Percentiles rank a stretch among this genome's conserved stretches.
Conservation (phyloP, 2,888 invertebrate species). For the Heteropelma amictum region DNA sequence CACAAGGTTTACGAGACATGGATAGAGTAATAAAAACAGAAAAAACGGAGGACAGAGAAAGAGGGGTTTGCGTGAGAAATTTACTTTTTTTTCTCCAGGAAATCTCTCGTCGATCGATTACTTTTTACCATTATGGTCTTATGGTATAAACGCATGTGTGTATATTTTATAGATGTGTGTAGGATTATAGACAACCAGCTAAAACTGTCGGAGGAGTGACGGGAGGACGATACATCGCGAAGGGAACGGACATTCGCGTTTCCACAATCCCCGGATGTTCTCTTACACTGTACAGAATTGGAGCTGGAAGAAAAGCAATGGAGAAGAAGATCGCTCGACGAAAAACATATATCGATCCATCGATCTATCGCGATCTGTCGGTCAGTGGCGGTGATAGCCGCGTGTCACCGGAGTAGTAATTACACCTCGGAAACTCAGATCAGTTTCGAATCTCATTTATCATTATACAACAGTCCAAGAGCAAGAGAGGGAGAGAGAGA, state of each 20-base stretch:
- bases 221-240: not conserved
- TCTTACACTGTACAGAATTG: no score
- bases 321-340: not conserved
- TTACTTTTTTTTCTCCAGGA: constrained; percentile 44
- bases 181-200: not conserved
- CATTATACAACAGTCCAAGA: no score
- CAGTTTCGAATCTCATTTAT: constrained; percentile 47
- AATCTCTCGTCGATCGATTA: constrained; percentile 19
- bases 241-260: not conserved
- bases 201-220: not conserved
- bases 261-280: not conserved
- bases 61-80: constrained; percentile 58
- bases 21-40: constrained; percentile 14
- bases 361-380: constrained; percentile 43
- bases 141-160: not conserved
- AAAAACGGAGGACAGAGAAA: constrained; percentile 1
- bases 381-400: constrained; percentile 35
- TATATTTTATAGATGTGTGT: not conserved
- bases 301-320: not conserved
- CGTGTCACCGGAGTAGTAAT: constrained; percentile 54
- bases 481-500: no score
- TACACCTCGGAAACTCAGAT: constrained; percentile 51
- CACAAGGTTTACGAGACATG: not conserved
- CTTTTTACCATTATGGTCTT: not conserved
- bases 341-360: constrained; percentile 34